These are phyloP conservation scores for Lipotes vexillifer DNA, from an alignment of 2,113 vertebrate genomes.

Conservation along the genomic window DNA sequence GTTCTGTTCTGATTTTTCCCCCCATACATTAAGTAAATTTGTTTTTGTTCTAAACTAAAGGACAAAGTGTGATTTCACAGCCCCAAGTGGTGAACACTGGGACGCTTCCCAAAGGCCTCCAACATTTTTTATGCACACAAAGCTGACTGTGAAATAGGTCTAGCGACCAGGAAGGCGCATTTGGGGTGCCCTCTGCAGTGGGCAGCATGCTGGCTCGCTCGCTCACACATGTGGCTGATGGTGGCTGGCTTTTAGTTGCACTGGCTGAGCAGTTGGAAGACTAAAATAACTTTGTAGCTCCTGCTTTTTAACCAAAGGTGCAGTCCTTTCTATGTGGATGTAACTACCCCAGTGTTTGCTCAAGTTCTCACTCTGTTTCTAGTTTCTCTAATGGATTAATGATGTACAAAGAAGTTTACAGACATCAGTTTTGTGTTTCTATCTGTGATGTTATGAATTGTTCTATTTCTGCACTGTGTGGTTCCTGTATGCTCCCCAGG, in stretches of 20 bases:
- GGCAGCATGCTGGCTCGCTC: constrained; percentile 91
- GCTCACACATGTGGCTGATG: constrained; percentile 90
- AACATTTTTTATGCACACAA: constrained; percentile 66
- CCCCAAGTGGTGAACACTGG: constrained; percentile 32
- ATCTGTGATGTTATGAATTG: constrained; percentile 27
- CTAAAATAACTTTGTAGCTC: constrained; percentile 79
- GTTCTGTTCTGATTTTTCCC: neutral
- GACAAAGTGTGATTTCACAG: constrained; percentile 43
- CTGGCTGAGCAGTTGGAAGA: constrained; percentile 83
- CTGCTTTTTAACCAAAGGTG: constrained; percentile 84
- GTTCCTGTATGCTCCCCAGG: constrained; percentile 32
- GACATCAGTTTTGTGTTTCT: constrained; percentile 51
- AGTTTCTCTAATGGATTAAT: constrained; percentile 64
- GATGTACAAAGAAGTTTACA: constrained; percentile 58
- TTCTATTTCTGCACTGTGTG: constrained; percentile 46
- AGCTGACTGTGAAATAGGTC: constrained; percentile 75
- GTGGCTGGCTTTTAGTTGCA: constrained; percentile 91
- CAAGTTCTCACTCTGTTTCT: constrained; percentile 60
- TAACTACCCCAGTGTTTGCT: constrained; percentile 56
- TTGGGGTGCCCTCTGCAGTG: constrained; percentile 76
- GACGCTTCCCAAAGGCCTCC: constrained; percentile 57
- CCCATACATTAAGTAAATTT: constrained; percentile 29
- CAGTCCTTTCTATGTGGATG: constrained; percentile 69
- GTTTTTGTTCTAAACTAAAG: constrained; percentile 66
- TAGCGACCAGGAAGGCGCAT: constrained; percentile 69